phyloP scores from a whole-genome alignment of 2,888 invertebrate genomes.

The Catonia carolina region DNA sequence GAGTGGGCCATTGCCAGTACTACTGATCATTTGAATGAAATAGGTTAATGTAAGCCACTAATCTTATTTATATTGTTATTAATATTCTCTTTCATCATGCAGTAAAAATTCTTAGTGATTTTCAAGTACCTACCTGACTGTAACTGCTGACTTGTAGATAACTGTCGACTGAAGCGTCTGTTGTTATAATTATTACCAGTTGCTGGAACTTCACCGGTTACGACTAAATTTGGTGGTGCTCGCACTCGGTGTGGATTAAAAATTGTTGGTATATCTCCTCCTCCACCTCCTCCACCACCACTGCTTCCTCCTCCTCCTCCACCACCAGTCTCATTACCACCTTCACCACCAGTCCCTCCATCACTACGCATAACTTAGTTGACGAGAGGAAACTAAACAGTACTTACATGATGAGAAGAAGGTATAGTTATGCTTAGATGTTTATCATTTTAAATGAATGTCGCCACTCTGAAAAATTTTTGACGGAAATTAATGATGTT shows the following conservation, averaged over 20 bases:
- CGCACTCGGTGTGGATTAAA: slow-evolving; percentile 68
- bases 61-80: too few species aligned
- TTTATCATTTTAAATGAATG: too few species aligned
- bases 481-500: too few species aligned
- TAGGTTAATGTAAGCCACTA: too few species aligned
- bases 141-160: slow-evolving; percentile 47
- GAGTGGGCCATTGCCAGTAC: too few species aligned
- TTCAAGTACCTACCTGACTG: slow-evolving; percentile 45
- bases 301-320: background rate
- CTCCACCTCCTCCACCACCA: slow-evolving; percentile 40
- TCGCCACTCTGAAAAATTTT: too few species aligned
- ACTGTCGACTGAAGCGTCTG: slow-evolving; percentile 43
- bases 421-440: too few species aligned
- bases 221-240: slow-evolving; percentile 62
- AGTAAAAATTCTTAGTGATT: too few species aligned
- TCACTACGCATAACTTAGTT: slow-evolving; percentile 4
- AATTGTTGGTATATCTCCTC: slow-evolving; percentile 72
- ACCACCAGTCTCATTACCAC: slow-evolving; percentile 5
- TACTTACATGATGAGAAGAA: too few species aligned
- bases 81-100: too few species aligned
- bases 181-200: slow-evolving; percentile 34
- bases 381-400: too few species aligned
- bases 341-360: slow-evolving; percentile 8
- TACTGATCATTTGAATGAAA: too few species aligned
- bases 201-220: slow-evolving; percentile 52